phyloP scores from a whole-genome alignment of 2,113 vertebrate genomes.

The Amphiprion ocellaris region DNA sequence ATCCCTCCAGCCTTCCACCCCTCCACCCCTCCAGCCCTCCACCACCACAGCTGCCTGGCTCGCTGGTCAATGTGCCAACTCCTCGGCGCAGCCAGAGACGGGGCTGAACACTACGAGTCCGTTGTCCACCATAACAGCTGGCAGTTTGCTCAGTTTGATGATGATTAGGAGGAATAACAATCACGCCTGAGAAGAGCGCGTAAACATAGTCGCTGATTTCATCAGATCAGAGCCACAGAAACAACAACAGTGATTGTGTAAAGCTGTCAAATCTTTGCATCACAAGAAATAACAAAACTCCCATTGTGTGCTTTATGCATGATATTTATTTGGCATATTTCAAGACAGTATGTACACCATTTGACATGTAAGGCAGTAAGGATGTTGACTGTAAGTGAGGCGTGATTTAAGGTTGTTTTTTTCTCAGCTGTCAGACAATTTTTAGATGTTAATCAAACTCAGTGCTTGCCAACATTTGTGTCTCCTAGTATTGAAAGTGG shows the following conservation, averaged over 20 bases:
- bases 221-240: not conserved
- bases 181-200: conserved; percentile 5
- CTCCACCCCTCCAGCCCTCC: too few relatives aligned
- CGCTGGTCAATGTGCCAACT: conserved; percentile 34
- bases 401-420: not conserved
- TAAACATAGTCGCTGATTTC: conserved; percentile 21
- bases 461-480: not conserved
- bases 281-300: not conserved
- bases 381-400: not conserved
- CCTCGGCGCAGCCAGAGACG: conserved; percentile 49
- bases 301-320: not conserved
- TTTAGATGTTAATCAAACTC: conserved; percentile 20
- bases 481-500: not conserved
- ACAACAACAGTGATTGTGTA: conserved; percentile 6
- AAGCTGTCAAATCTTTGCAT: not conserved
- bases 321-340: conserved; percentile 49
- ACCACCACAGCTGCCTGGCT: conserved; percentile 42
- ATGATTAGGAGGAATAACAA: conserved; percentile 23
- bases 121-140: conserved; percentile 59
- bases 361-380: not conserved
- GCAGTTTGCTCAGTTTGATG: conserved; percentile 26
- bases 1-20: too few relatives aligned
- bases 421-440: conserved; percentile 4
- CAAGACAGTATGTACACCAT: conserved; percentile 29
- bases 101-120: conserved; percentile 47